These are phyloP conservation scores for Eumacrocentrus americanus DNA, from an alignment of 2,888 invertebrate genomes.

Conservation along the genomic window DNA sequence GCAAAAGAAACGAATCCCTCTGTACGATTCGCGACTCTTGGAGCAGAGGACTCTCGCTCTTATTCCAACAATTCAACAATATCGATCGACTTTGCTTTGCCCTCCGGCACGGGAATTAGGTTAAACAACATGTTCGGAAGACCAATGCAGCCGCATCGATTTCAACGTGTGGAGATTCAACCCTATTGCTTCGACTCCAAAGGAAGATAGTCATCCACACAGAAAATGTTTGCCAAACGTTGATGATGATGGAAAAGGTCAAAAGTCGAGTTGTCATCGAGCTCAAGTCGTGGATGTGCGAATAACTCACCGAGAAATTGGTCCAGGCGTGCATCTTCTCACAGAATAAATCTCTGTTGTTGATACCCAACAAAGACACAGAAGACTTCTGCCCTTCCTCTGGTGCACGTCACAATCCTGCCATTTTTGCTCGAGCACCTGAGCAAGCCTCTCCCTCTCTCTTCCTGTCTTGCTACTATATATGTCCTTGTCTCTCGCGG, in stretches of 20 bases:
- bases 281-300: background rate
- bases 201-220: too few relatives aligned
- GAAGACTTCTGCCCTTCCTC: constrained; percentile 2
- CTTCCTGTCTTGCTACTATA: background rate
- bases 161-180: too few relatives aligned
- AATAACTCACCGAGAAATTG: constrained; percentile 21
- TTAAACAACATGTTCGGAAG: constrained; percentile 14
- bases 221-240: background rate
- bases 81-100: constrained; percentile 25
- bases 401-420: constrained; percentile 43
- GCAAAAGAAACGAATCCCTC: too few relatives aligned
- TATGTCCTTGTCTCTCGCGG: constrained; percentile 6
- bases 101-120: constrained; percentile 26
- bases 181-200: too few relatives aligned
- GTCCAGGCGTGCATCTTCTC: constrained; percentile 19
- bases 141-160: constrained; percentile 21
- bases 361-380: background rate
- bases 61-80: constrained; percentile 23
- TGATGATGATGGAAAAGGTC: background rate
- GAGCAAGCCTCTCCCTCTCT: background rate
- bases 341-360: constrained; percentile 4
- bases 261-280: background rate
- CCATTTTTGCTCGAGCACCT: constrained; percentile 38
- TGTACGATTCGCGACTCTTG: too few relatives aligned
- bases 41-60: constrained; percentile 4